Evolutionary conservation across 2,797 vertebrate species (phyloP), one percentile per base, ranked within the genome.

Genomic region (Aulostomus chinensis): DNA sequence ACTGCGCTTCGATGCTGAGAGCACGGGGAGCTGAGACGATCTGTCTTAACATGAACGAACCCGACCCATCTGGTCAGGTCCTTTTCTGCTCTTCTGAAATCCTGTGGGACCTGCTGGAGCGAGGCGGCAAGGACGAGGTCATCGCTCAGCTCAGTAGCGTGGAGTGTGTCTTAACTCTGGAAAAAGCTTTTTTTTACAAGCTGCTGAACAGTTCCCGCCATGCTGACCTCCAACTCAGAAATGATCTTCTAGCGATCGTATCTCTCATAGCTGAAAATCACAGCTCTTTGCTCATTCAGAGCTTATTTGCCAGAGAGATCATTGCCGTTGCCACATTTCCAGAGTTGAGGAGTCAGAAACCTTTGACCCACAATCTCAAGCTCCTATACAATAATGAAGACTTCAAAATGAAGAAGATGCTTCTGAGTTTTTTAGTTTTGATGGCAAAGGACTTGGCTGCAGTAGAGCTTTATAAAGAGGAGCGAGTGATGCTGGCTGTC

Each of bases 71-170:
- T 0, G 93, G 93, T 36, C 89, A 93, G 68, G 71, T 96, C 47
- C 47, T 96, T 7, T 90, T 93, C 67, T 80, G 73, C 54, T 96
- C 93, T 31, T 89, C 93, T 1, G 95, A 96, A 75, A 92, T 98
- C 73, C 90, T 99, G 15, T 97, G 94, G 94, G 97, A 94, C 76
- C 87, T 99, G n/a, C 58, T 98, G 64, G 96, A 97, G 81, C 90
- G 86, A 2, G 67, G 87, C 37, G 81, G 87, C 41, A 91, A 83
- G 62, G 87, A 89, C 20, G 90, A 93, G 73, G 88, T 91, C 53
- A 75, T 91, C 10, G 53, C 82, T 59, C 96, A 99, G 76, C 94
- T 99, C 61, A 91, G 90, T 83, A 91, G 73, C 73, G 80, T 94
- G 78, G 93, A 97, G 83, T 96, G 95, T 80, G 80, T 98, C 37